Base-by-base conservation (phyloP, 2,888 invertebrate species). In the Phengaris alcon region DNA sequence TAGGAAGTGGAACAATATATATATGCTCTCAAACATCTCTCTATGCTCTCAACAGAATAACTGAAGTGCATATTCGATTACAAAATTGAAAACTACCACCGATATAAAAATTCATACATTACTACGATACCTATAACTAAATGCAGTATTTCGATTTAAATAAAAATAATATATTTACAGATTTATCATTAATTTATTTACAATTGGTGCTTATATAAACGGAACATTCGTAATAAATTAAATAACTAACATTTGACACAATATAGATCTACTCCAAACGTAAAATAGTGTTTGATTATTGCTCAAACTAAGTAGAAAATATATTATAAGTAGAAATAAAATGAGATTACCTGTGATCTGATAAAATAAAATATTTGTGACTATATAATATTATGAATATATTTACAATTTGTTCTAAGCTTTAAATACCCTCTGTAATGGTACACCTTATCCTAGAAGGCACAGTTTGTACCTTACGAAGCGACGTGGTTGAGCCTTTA, bases 391-490 rank as follows among this genome's bases (percentile, higher is more conserved):
- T 76, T 80, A 80, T 78, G 75, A 81, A 82, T 77, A 75, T 91
- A 90, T 89, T 79, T 88, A 89, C 90, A 90, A 81, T 85, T 84
- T 77, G 75, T 82, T 82, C 84, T 86, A 85, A 79, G 77, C 76
- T 84, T 86, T 59, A 86, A 87, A 85, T 90, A 91, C 90, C 91
- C 91, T 91, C 89, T 90, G 88, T 82, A 83, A 86, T 69, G 51
- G 86, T 87, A 87, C 79, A 81, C 76, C 72, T 74, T 69, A 77
- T 57, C 76, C 82, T 88, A 88, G 84, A 92, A 93, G 92, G 91
- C 91, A 92, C 91, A 84, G 79, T 82, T 86, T 86, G 92, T 93
- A 91, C 92, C 92, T 89, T 80, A 83, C 82, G 83, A 87, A 90
- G 87, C 89, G 83, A 82, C 13, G 78, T 81, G 75, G 75, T 75